phyloP scores from a whole-genome alignment of 37 sponge, comb jelly and placozoan genomes.

The Hexactinellida sp. region DNA sequence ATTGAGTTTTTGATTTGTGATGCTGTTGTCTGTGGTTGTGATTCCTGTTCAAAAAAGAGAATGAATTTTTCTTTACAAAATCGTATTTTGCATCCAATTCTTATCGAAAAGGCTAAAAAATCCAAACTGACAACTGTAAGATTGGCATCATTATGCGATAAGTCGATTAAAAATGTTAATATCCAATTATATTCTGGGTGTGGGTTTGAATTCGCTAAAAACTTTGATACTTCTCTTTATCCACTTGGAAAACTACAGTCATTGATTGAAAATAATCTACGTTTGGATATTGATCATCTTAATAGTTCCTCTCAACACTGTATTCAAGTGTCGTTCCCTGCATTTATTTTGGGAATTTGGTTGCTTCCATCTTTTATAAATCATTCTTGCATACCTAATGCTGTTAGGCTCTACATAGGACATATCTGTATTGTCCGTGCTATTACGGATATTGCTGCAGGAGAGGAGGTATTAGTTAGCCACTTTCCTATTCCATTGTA shows the following conservation, averaged over 20 bases:
- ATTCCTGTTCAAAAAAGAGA: neutral
- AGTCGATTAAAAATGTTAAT: neutral
- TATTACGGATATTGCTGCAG: neutral
- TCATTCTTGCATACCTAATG: conserved; percentile 6
- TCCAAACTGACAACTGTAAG: neutral
- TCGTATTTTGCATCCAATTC: neutral
- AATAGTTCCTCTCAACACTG: neutral
- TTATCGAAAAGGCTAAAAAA: neutral
- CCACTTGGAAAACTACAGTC: neutral
- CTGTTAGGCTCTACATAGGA: neutral
- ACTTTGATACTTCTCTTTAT: neutral
- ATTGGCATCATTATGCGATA: neutral
- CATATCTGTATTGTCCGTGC: neutral
- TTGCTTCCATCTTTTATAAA: neutral
- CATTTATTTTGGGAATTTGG: neutral
- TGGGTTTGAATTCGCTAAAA: neutral
- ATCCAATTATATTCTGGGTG: neutral
- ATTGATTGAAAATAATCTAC: neutral
- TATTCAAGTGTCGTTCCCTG: neutral
- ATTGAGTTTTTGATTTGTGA: neutral
- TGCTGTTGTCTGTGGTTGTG: neutral
- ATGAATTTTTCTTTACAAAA: neutral
- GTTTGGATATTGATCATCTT: neutral
- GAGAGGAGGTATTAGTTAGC: neutral
- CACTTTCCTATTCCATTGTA: neutral